Percentiles rank a stretch among this genome's conserved stretches.
Evolutionary conservation across 2,797 vertebrate species (phyloP).

Genomic region (Micrastur ruficollis): DNA sequence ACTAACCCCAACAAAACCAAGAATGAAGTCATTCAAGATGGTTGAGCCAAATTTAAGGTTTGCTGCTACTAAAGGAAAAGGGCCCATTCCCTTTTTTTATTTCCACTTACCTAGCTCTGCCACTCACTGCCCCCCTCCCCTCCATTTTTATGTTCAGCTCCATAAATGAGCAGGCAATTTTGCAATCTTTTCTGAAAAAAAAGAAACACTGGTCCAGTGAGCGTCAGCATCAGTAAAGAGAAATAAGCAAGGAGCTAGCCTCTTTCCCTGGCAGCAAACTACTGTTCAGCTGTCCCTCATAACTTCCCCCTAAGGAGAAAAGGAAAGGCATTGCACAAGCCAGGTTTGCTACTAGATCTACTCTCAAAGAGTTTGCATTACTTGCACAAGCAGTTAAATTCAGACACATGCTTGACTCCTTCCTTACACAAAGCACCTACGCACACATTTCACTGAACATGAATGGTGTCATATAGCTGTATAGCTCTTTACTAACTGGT

Average conservation of each 20-base stretch:
- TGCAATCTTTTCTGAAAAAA: neutral
- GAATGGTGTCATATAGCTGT: neutral
- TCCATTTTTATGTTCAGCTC: neutral
- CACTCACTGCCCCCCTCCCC: neutral
- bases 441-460: neutral
- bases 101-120: neutral
- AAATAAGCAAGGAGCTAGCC: neutral
- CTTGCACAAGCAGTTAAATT: neutral
- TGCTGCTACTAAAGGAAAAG: neutral
- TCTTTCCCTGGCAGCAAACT: neutral
- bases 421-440: neutral
- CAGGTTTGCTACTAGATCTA: neutral
- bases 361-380: neutral
- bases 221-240: neutral
- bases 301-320: neutral
- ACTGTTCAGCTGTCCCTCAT: neutral
- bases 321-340: neutral
- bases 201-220: neutral
- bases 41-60: neutral
- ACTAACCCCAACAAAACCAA: neutral
- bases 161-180: neutral
- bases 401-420: accelerated
- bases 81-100: neutral
- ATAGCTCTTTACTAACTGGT: neutral
- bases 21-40: neutral